Evolutionary conservation across 2,113 vertebrate species (phyloP).

Genomic region (Colaptes auratus): DNA sequence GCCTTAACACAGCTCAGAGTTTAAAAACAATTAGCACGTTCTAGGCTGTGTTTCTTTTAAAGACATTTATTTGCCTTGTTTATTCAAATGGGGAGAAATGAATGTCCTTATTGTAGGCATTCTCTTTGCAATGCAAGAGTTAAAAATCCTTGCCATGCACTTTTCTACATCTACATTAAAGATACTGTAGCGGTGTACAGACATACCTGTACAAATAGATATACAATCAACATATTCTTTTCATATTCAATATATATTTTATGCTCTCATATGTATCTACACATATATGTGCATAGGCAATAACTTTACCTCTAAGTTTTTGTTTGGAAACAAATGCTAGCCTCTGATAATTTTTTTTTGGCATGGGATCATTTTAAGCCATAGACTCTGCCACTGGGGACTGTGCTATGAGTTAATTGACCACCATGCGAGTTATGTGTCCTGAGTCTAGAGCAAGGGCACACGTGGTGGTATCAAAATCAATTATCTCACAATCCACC

Average conservation of each 20-base stretch:
- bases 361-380: constrained; percentile 22
- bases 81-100: background rate
- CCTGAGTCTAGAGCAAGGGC: constrained; percentile 58
- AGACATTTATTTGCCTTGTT: background rate
- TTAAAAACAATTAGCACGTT: constrained; percentile 8
- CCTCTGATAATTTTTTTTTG: constrained; percentile 26
- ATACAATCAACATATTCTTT: background rate
- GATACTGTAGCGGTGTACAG: background rate
- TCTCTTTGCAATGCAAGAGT: background rate
- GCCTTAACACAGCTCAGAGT: background rate
- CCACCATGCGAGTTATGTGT: constrained; percentile 49
- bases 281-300: background rate
- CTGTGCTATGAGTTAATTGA: constrained; percentile 57
- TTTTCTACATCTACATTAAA: background rate
- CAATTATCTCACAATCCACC: constrained; percentile 41
- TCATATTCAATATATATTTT: background rate
- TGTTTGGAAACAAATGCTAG: constrained; percentile 1
- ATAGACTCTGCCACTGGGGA: constrained; percentile 33
- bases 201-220: background rate
- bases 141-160: background rate
- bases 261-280: background rate
- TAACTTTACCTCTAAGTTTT: background rate
- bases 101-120: background rate
- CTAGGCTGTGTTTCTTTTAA: background rate
- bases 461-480: constrained; percentile 36